Base-by-base conservation (phyloP, 2,113 vertebrate genomes). In the Leucopternis melanops region DNA sequence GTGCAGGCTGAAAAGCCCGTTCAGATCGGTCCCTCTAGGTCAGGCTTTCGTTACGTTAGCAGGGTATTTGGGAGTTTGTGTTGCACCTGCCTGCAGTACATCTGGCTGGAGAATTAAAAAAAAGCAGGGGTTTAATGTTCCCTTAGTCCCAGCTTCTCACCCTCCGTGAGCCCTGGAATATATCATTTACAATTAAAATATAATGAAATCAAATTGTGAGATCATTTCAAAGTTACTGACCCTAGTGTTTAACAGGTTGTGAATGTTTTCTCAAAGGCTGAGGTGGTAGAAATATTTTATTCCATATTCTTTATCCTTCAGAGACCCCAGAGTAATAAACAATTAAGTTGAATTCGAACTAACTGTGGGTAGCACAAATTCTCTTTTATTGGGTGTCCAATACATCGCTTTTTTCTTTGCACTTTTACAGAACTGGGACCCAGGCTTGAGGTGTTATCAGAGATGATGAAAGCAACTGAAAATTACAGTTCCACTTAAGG, bases 241-340 rank as follows among this genome's bases (percentile, higher is more conserved):
- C 88, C 14, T 13, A 10, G 79, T 65, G 47, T 93, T 96, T 95
- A 94, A 95, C 85, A 70, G 88, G 74, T 81, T 96, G 86, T 80
- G 81, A 96, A 97, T 94, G 92, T 96, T 96, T 96, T 94, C 84
- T 73, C 69, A 88, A 70, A 86, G 73, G 63, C 83, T 86, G 82
- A 89, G 88, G 54, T 86, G 88, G 81, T 42, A 94, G 38, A 87
- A 90, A 71, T 65, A 36, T 78, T 92, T 95, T 49, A 86, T 88
- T 85, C 59, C 40, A 8, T 90, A 81, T 73, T 77, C 49, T 73
- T 80, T 91, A 86, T 77, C 67, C 93, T 95, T 96, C 49, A 32
- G 96, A 97, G 92, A 94, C 88, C 90, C 94, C 94, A 91, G 79
- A 63, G 88, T 91, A 96, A 97, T 95, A 96, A 94, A 95, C 92